Evolutionary conservation across 1,140 invertebrate genomes (phyloP).

Genomic region (Caenorhabditis briggsae): DNA sequence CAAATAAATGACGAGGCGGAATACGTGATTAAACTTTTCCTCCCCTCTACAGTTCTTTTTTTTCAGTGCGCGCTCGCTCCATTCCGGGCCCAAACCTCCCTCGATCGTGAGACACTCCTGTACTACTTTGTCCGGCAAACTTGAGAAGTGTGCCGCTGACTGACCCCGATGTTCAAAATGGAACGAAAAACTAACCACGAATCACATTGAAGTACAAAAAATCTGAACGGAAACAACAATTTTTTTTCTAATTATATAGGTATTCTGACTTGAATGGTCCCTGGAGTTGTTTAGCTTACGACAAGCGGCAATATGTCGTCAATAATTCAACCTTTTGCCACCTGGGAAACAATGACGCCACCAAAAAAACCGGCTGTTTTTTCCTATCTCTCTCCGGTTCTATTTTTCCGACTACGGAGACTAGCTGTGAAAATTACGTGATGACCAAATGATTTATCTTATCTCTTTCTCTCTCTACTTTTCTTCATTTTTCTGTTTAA

Average conservation of each 20-base stretch:
- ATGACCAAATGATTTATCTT: neutral
- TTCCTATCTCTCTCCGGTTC: no score
- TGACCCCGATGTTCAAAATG: constrained; percentile 4
- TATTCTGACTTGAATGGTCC: no score
- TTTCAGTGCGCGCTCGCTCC: neutral
- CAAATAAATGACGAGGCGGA: constrained; percentile 55
- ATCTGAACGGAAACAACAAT: neutral
- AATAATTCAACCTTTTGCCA: no score
- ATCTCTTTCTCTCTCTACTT: neutral
- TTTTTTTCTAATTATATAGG: no score
- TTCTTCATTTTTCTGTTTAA: neutral
- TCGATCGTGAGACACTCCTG: constrained; percentile 49
- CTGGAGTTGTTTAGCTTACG: no score
- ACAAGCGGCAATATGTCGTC: no score
- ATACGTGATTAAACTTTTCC: constrained; percentile 56
- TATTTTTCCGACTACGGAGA: no score
- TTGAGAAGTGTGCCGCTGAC: constrained; percentile 21
- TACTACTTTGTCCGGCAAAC: constrained; percentile 51
- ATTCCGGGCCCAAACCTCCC: neutral
- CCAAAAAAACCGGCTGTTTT: no score
- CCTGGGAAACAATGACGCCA: no score
- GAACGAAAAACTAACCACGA: neutral
- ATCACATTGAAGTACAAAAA: neutral
- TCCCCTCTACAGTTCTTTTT: constrained; percentile 29
- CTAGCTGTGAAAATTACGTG: no score